These are phyloP conservation scores for Scaptomyza montana DNA, from an alignment of 1,140 invertebrate species.

Conservation along the genomic window DNA sequence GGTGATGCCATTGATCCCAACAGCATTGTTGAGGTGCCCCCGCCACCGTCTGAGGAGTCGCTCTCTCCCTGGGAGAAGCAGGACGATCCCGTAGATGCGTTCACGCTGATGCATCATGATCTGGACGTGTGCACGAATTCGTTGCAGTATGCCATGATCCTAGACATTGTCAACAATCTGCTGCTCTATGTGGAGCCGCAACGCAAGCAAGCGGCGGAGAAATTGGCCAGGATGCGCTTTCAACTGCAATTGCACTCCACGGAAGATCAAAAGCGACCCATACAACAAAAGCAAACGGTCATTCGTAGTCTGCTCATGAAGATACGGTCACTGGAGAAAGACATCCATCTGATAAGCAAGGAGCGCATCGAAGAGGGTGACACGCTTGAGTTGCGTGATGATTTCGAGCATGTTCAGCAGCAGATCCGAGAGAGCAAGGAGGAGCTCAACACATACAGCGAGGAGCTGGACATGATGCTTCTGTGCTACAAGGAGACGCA, in stretches of 20 bases:
- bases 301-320: slow-evolving; percentile 92
- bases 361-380: slow-evolving; percentile 89
- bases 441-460: slow-evolving; percentile 92
- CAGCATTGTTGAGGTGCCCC: slow-evolving; percentile 87
- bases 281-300: slow-evolving; percentile 94
- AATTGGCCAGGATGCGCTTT: slow-evolving; percentile 95
- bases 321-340: slow-evolving; percentile 93
- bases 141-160: slow-evolving; percentile 96
- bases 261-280: slow-evolving; percentile 95
- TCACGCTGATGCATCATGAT: slow-evolving; percentile 99
- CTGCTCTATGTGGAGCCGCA: slow-evolving; percentile 98
- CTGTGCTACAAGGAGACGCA: slow-evolving; percentile 95
- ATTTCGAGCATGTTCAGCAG: slow-evolving; percentile 88
- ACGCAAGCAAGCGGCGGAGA: slow-evolving; percentile 94
- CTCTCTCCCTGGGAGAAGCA: slow-evolving; percentile 89
- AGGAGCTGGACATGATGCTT: slow-evolving; percentile 96
- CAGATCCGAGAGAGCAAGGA: slow-evolving; percentile 96
- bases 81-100: slow-evolving; percentile 96
- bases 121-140: slow-evolving; percentile 98
- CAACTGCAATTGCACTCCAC: slow-evolving; percentile 94
- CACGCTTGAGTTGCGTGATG: slow-evolving; percentile 88
- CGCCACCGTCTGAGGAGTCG: slow-evolving; percentile 88
- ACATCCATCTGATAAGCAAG: slow-evolving; percentile 95
- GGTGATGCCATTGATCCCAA: slow-evolving; percentile 92
- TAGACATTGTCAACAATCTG: slow-evolving; percentile 99